Conservation (phyloP, 2,888 invertebrate genomes). For the Hermodice carunculata region DNA sequence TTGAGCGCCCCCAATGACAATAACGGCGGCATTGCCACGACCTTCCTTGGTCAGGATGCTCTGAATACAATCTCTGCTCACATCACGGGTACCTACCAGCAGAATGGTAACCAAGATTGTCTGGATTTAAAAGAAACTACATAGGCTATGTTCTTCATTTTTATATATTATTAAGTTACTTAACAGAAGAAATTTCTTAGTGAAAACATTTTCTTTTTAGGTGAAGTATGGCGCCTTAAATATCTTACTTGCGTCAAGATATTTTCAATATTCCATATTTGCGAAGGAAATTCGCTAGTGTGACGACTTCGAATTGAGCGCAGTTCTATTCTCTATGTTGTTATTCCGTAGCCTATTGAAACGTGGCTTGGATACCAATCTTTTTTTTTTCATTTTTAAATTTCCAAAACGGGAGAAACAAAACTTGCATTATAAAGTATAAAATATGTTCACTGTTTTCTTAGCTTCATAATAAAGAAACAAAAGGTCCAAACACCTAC, state of each 20-base stretch:
- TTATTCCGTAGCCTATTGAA: too few relatives aligned
- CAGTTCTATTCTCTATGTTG: too few relatives aligned
- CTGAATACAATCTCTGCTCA: constrained; percentile 76
- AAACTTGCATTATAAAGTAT: not conserved
- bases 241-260: too few relatives aligned
- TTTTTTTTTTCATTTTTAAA: not conserved
- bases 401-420: not conserved
- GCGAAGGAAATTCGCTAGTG: too few relatives aligned
- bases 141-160: too few relatives aligned
- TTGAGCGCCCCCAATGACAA: constrained; percentile 88
- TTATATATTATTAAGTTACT: too few relatives aligned
- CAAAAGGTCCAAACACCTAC: constrained; percentile 68
- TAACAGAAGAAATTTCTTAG: not conserved
- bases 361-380: not conserved
- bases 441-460: not conserved
- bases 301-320: too few relatives aligned
- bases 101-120: constrained; percentile 60
- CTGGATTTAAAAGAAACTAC: not conserved
- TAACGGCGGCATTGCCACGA: constrained; percentile 75
- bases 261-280: too few relatives aligned
- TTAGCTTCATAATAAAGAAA: not conserved
- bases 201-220: not conserved
- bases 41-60: constrained; percentile 51
- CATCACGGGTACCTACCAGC: constrained; percentile 69
- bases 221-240: too few relatives aligned